Evolutionary conservation across 2,888 invertebrate genomes (phyloP).

Genomic region (Apamea anceps): DNA sequence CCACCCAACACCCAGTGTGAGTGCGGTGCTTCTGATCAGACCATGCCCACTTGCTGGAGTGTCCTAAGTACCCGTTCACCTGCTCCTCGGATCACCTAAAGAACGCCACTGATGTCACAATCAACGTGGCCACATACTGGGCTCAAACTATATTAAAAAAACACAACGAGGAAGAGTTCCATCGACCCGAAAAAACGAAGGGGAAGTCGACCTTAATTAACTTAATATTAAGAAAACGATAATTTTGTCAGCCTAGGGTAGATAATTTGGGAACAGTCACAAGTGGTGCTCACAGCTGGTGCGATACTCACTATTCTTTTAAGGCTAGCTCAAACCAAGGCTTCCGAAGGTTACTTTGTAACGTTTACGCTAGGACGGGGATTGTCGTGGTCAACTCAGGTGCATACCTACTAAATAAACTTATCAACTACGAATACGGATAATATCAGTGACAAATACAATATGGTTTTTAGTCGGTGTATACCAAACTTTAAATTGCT

Average conservation of each 20-base stretch:
- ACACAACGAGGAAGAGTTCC: too few relatives aligned
- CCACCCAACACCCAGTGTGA: too few relatives aligned
- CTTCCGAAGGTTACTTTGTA: neutral
- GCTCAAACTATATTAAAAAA: too few relatives aligned
- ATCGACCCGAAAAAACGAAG: too few relatives aligned
- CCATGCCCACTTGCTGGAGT: too few relatives aligned
- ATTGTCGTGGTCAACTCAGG: neutral
- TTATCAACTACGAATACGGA: neutral
- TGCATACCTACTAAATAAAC: neutral
- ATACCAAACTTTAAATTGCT: conserved; percentile 5
- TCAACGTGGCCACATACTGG: too few relatives aligned
- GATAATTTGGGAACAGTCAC: neutral
- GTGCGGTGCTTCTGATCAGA: too few relatives aligned
- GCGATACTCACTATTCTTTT: neutral
- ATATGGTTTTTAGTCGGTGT: conserved; percentile 12
- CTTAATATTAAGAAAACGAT: neutral
- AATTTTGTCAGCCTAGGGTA: neutral
- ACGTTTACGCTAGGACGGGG: neutral
- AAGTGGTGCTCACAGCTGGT: neutral
- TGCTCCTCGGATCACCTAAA: too few relatives aligned
- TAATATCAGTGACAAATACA: conserved; percentile 23
- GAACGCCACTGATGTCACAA: too few relatives aligned
- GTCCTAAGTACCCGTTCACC: too few relatives aligned
- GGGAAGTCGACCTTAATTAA: neutral
- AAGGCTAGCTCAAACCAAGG: neutral